Base-by-base conservation (phyloP, 2,888 invertebrate species). In the Pyrochroa serraticornis region DNA sequence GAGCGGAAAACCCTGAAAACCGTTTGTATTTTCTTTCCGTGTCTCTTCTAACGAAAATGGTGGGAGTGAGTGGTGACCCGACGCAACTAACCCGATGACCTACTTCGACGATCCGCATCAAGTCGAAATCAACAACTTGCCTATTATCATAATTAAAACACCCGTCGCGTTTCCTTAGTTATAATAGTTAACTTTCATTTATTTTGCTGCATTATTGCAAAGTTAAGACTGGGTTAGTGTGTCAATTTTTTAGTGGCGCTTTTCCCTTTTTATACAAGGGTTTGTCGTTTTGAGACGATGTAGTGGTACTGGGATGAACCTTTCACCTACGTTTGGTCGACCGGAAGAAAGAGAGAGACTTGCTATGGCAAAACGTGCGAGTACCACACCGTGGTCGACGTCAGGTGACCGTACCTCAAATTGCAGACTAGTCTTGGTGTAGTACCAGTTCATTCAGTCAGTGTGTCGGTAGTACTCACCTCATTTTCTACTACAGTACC, bases 401-500 rank as follows among this genome's bases (percentile, higher is more conserved):
- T 30, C 46, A 34, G 46, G 36, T 46, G 46, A 51, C 32, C 38
- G 52, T 38, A 37, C 53, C 41, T 46, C 45, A 46, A 46, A 53
- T 53, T 46, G 46, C 46, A 45, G 53, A 46, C 53, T 46, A 53
- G 46, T 35, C 45, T 43, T 34, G 12, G 47, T 53, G 51, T 41
- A 44, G 51, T 44, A 50, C 58, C 53, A 62, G 70, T 71, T 76
- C 73, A 76, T 68, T 77, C 76, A 76, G 77, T 77, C 75, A 77
- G 76, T 77, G 75, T 76, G 77, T 76, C 77, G 75, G 70, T 69
- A 66, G 70, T 69, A 65, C 67, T 63, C 65, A 64, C 68, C 70
- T 62, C 55, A 56, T 51, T 22, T 22, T 63, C 64, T 63, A 47
- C 58, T 64, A 58, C 49, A 48, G 51, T 58, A 54, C 51, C 49